These are phyloP conservation scores for Drosophila repleta DNA, from an alignment of 1,140 invertebrate genomes.

Conservation along the genomic window DNA sequence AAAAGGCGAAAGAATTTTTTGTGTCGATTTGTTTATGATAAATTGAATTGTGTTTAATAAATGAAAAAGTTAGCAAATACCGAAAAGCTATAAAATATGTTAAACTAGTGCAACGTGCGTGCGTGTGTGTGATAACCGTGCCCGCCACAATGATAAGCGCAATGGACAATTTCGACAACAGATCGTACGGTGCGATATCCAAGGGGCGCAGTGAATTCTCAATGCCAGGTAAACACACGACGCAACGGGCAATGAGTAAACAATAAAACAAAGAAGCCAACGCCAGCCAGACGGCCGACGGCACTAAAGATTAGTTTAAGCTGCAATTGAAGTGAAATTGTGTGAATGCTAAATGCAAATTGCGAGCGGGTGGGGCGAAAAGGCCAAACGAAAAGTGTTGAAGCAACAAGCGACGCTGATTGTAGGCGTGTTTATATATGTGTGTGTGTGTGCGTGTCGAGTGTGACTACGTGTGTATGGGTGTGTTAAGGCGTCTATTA, in stretches of 20 bases:
- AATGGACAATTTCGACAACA: constrained; percentile 82
- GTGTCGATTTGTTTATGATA: constrained; percentile 62
- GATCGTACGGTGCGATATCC: constrained; percentile 81
- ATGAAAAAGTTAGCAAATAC: constrained; percentile 59
- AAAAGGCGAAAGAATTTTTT: constrained; percentile 60
- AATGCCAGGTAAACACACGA: constrained; percentile 77
- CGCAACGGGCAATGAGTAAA: constrained; percentile 33
- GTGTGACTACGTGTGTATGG: constrained; percentile 19
- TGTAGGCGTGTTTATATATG: no score
- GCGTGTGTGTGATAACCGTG: constrained; percentile 43
- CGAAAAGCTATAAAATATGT: constrained; percentile 42
- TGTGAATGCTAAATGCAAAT: constrained; percentile 39
- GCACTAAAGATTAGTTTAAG: constrained; percentile 50
- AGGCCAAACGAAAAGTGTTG: constrained; percentile 9
- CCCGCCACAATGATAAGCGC: constrained; percentile 75
- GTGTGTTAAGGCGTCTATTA: constrained; percentile 40
- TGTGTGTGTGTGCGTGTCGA: constrained; percentile 22
- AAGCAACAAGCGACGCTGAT: constrained; percentile 69
- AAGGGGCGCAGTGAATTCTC: constrained; percentile 82
- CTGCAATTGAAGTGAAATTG: constrained; percentile 52
- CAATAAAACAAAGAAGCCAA: constrained; percentile 47
- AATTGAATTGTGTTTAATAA: constrained; percentile 53
- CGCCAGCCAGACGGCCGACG: neutral
- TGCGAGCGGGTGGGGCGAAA: neutral
- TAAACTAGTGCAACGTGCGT: constrained; percentile 49